Evolutionary conservation across 2,888 invertebrate species (phyloP), one percentile per base, ranked within the genome.

Genomic region (Brassicogethes aeneus): DNA sequence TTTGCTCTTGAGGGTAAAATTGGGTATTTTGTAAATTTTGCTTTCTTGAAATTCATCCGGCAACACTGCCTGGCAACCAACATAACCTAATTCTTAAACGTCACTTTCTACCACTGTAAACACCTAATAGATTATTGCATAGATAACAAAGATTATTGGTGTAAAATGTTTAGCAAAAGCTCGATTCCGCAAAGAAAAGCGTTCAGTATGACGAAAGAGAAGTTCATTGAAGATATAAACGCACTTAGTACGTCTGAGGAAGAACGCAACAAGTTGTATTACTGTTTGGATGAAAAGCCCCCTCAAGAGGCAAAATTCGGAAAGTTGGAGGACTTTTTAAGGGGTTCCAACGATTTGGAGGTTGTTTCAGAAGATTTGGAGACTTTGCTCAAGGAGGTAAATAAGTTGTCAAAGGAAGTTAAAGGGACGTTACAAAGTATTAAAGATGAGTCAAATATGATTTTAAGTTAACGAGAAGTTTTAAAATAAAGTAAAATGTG

Each of bases 301-400:
- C 57, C 54, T 8, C 48, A 56, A 15, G 56, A 61, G 38, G 41
- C 45, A 2, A 55, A 51, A 43, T 52, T 60, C 39, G 38, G 47
- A 3, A 56, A 55, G 50, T 51, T 60, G 15, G 56, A 59, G 37
- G 54, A 57, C n/a, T 60, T 62, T 44, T 39, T 62, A 17, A 56
- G 54, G 40, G 54, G 55, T n/a, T 50, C 57, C 10, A 49, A 54
- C 32, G 52, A 54, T 38, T 46, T 61, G 36, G 60, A 60, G 41
- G 45, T 42, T 29, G 42, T 50, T 14, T 44, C 53, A 3, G 47
- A 50, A 16, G 46, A 48, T 33, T 44, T 61, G 37, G 15, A 37
- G 12, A 23, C 23, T 32, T 34, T 54, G 29, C 40, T 45, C 15
- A 13, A 42, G 12, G 52, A 56, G 33, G 36, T 54, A n/a, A 48